Base-by-base conservation (phyloP, 2,888 invertebrate genomes). In the Sepioteuthis lessoniana region DNA sequence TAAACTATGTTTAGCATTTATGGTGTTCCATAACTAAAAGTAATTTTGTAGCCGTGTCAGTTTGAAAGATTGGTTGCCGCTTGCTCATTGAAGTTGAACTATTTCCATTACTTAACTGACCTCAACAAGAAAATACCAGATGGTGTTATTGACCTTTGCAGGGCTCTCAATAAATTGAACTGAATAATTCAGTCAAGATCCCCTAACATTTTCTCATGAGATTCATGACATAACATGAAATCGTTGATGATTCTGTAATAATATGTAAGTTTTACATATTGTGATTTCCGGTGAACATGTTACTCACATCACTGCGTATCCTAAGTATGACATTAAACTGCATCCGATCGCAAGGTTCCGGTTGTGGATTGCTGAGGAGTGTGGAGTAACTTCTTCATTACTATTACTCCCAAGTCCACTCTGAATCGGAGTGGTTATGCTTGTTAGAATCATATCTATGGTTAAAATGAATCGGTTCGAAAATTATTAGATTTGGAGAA, bases 41-140 rank as follows among this genome's bases (percentile, higher is more conserved):
- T n/a, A 76, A 76, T 76, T 76, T 76, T n/a, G 13, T n/a, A 35
- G 76, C 10, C 13, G 76, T 35, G 76, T 35, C n/a, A 76, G 13
- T 76, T 76, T 76, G 76, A 76, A 76, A 76, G n/a, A 76, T 76
- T 76, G 76, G n/a, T 35, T 76, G 76, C n/a, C 76, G n/a, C n/a
- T 76, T 76, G 35, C n/a, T 35, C n/a, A 35, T 76, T 76, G n/a
- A 35, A 76, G n/a, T 76, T 76, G 76, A 76, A 76, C n/a, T n/a
- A n/a, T n/a, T n/a, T 76, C 76, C n/a, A 76, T 76, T 76, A 76
- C n/a, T 76, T 76, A 13, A 76, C n/a, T 35, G n/a, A 76, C n/a
- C 76, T n/a, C n/a, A 16, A 19, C n/a, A 13, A 35, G n/a, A n/a
- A 76, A n/a, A 35, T 35, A 19, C n/a, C n/a, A n/a, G 10, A 76